Conservation (phyloP, 2,113 vertebrate genomes). For the Pseudolaguvia tuberculata region DNA sequence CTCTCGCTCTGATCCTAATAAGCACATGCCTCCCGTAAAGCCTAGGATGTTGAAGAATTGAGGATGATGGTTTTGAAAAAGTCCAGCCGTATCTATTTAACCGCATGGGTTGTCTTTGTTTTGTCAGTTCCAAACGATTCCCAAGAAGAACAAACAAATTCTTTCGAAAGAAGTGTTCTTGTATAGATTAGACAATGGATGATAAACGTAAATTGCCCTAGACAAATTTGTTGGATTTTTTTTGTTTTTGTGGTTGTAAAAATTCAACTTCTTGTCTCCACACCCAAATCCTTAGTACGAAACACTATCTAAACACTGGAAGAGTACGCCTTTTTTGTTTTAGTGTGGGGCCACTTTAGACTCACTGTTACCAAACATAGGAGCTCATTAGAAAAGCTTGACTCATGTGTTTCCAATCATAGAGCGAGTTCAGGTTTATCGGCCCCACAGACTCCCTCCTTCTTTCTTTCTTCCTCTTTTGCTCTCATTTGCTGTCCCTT, state of each 20-base stretch:
- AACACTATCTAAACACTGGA: conserved; percentile 32
- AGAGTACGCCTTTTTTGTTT: conserved; percentile 11
- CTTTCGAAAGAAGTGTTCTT: conserved; percentile 3
- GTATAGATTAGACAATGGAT: conserved; percentile 7
- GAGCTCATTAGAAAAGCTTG: conserved; percentile 44
- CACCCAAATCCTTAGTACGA: conserved; percentile 11
- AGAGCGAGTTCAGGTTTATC: conserved; percentile 49
- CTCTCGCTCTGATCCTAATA: background rate
- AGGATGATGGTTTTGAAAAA: background rate
- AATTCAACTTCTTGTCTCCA: conserved; percentile 13
- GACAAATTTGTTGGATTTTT: conserved; percentile 15
- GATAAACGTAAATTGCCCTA: background rate
- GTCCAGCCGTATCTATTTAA: background rate
- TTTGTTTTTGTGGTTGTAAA: background rate
- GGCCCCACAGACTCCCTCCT: conserved; percentile 28
- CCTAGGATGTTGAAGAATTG: too few relatives aligned
- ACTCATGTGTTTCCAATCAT: conserved; percentile 55
- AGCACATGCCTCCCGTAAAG: background rate
- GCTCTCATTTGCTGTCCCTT: conserved; percentile 8
- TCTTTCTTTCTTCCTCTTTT: conserved; percentile 14
- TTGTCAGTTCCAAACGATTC: conserved; percentile 2
- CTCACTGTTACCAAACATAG: conserved; percentile 47
- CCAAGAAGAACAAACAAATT: background rate
- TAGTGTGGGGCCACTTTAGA: conserved; percentile 25
- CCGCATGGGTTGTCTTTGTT: background rate